Evolutionary conservation across 1,140 invertebrate species (phyloP).

Genomic region (Physella acuta): DNA sequence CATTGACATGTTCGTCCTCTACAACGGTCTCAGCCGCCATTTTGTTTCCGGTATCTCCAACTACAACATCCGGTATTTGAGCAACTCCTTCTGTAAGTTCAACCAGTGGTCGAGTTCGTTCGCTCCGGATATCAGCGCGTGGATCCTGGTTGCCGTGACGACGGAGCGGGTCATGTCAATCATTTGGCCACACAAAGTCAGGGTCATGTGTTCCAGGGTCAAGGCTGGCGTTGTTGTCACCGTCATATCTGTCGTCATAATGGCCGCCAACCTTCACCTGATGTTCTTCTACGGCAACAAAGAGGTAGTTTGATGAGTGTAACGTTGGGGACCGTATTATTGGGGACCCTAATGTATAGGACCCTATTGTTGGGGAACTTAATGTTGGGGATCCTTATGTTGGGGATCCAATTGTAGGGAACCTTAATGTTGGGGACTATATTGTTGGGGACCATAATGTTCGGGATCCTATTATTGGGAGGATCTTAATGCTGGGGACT

Average conservation of each 20-base stretch:
- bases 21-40: slow-evolving; percentile 18
- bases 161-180: slow-evolving; percentile 11
- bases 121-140: slow-evolving; percentile 16
- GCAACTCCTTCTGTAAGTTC: slow-evolving; percentile 21
- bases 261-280: not conserved
- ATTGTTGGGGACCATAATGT: no score
- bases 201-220: slow-evolving; percentile 1
- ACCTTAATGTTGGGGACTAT: no score
- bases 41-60: slow-evolving; percentile 7
- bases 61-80: slow-evolving; percentile 13
- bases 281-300: slow-evolving; percentile 6
- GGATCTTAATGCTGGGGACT: no score
- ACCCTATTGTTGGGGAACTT: no score
- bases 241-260: not conserved
- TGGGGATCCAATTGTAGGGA: no score
- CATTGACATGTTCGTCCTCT: slow-evolving; percentile 18
- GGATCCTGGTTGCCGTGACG: slow-evolving; percentile 14
- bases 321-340: no score
- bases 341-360: no score
- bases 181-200: slow-evolving; percentile 10
- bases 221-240: not conserved
- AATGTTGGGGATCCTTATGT: no score
- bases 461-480: no score
- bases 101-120: slow-evolving; percentile 10
- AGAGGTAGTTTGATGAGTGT: no score